A percentile compares a stretch with the other conserved stretches of the same genome.
Conservation (phyloP, 2,113 vertebrate genomes). For the Triplophysa dalaica region DNA sequence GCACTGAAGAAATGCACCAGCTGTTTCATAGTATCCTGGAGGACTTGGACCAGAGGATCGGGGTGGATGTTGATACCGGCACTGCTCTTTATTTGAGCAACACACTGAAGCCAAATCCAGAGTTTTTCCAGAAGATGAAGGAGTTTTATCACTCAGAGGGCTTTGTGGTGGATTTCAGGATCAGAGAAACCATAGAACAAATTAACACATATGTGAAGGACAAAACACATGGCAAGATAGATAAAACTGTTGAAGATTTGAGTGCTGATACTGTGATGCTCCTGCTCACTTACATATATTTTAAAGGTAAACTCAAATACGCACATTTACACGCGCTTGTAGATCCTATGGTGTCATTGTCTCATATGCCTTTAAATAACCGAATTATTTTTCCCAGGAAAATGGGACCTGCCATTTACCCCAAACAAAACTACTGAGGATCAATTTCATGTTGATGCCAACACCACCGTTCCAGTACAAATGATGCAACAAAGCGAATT, state of each 20-base stretch:
- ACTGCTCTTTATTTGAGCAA: conserved; percentile 66
- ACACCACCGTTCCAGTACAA: conserved; percentile 67
- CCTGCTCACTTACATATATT: conserved; percentile 74
- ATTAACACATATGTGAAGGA: conserved; percentile 64
- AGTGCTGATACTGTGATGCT: conserved; percentile 62
- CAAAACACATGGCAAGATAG: conserved; percentile 69
- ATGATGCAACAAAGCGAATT: conserved; percentile 65
- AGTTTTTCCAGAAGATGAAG: conserved; percentile 65
- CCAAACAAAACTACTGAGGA: conserved; percentile 51
- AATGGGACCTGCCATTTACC: conserved; percentile 68
- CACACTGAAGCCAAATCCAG: conserved; percentile 28
- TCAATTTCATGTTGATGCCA: conserved; percentile 62
- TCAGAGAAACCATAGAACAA: conserved; percentile 43
- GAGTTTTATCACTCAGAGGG: conserved; percentile 60
- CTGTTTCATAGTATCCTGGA: conserved; percentile 52
- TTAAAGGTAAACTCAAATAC: conserved; percentile 64
- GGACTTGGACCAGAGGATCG: neutral
- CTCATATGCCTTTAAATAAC: neutral
- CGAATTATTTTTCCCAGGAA: conserved; percentile 56
- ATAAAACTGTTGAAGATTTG: conserved; percentile 59
- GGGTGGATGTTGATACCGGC: conserved; percentile 50
- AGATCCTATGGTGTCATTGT: neutral
- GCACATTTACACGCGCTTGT: neutral
- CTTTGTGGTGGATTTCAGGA: conserved; percentile 63
- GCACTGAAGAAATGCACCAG: conserved; percentile 45